These are phyloP conservation scores for Cephus spinipes DNA, from an alignment of 2,888 invertebrate genomes.

Conservation along the genomic window DNA sequence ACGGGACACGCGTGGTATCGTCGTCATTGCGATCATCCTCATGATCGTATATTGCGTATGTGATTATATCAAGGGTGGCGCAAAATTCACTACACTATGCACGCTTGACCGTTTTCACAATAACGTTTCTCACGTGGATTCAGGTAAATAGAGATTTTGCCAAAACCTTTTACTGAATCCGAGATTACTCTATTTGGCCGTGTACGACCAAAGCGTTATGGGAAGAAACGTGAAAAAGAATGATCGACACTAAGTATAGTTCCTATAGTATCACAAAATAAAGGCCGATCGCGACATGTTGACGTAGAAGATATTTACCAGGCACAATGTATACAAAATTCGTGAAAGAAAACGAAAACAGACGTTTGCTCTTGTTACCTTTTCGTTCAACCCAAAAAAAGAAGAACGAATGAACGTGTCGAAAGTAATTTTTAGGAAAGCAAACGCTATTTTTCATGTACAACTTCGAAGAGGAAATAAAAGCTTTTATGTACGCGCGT, in stretches of 20 bases:
- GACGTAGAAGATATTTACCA: neutral
- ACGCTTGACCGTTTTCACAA: neutral
- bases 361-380: neutral
- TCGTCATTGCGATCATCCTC: neutral
- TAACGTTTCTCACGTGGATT: neutral
- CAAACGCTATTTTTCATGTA: neutral
- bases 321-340: neutral
- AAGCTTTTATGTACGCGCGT: neutral
- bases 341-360: neutral
- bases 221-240: neutral
- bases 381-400: neutral
- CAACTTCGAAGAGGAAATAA: neutral
- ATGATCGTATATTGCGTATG: neutral
- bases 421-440: neutral
- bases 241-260: neutral
- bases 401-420: neutral
- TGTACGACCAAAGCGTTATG: neutral
- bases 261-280: neutral
- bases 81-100: neutral
- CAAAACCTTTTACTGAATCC: neutral
- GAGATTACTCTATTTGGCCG: neutral
- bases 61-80: neutral
- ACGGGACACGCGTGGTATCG: slow-evolving; percentile 54
- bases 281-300: neutral
- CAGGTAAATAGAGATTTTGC: neutral